Base-by-base conservation (phyloP, 1,140 invertebrate species). In the Muscidifurax raptorellus region DNA sequence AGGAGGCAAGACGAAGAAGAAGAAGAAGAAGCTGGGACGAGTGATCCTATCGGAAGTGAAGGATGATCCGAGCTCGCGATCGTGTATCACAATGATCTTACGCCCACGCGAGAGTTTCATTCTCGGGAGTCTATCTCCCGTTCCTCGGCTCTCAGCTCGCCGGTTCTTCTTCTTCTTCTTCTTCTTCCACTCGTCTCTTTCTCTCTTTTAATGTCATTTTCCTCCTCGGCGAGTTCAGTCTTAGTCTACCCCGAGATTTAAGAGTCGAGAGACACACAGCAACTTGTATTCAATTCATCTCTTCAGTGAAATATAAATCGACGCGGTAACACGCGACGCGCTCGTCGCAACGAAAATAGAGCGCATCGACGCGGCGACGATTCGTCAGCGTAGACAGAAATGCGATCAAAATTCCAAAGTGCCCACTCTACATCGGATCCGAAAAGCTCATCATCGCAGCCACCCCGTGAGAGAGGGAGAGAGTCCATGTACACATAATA, bases 71-170 rank as follows among this genome's bases (percentile, higher is more conserved):
- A 86, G 85, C 87, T 87, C 89, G 86, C 87, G 88, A 92, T 91
- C 90, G 82, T 90, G 89, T 88, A 92, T 92, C 90, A 91, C 90
- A 90, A 89, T 91, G 88, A 91, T 91, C 90, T 88, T 90, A 89
- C 90, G 90, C 90, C 91, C 86, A 92, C 89, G 84, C 88, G 79
- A 76, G 52, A 59, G 81, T 75, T 64, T 72, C 67, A 86, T 86
- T 85, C 87, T 86, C 86, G 47, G 25, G 69, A 64, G 13, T 52
- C n/a, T n/a, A n/a, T n/a, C n/a, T n/a, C n/a, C n/a, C n/a, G n/a
- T n/a, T n/a, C n/a, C n/a, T n/a, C 47, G 28, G 40, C 22, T 69
- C 47, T 47, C 44, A 77, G 2, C 66, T 67, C 18, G 66, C n/a
- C 2, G 25, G 5, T n/a, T 13, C 25, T 66, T 66, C 75, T 67